Evolutionary conservation across 92 coral and sea anemone genomes (phyloP).

Genomic region (Pocillopora meandrina): DNA sequence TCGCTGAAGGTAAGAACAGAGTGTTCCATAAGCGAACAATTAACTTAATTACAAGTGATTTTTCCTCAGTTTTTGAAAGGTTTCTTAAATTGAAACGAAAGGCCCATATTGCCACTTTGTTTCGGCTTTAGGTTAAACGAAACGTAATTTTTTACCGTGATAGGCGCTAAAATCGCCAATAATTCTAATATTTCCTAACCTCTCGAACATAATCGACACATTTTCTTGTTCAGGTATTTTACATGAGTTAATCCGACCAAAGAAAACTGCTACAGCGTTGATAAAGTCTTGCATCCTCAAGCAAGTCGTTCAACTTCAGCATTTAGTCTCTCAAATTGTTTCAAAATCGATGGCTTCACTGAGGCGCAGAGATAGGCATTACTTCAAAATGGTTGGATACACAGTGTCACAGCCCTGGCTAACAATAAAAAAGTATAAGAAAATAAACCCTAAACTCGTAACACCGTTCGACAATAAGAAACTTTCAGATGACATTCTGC

Average conservation of each 20-base stretch:
- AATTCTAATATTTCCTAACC: too few relatives aligned
- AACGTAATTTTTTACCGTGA: too few relatives aligned
- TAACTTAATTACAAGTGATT: too few relatives aligned
- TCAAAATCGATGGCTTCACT: slow-evolving; percentile 1
- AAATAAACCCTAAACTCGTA: slow-evolving; percentile 19
- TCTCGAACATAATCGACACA: not conserved
- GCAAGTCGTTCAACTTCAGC: not conserved
- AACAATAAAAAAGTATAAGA: slow-evolving; percentile 51
- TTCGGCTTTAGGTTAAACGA: too few relatives aligned
- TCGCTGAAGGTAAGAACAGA: slow-evolving; percentile 70
- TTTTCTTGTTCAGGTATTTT: slow-evolving; percentile 19
- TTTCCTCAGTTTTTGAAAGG: too few relatives aligned
- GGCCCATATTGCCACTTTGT: too few relatives aligned
- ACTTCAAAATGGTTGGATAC: slow-evolving; percentile 61
- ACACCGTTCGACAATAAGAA: not conserved
- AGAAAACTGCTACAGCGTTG: not conserved
- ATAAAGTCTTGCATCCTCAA: slow-evolving; percentile 1
- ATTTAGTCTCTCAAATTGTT: not conserved
- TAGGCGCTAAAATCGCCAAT: too few relatives aligned
- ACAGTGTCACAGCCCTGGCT: slow-evolving; percentile 67
- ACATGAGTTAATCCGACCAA: not conserved
- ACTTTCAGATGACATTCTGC: slow-evolving; percentile 28
- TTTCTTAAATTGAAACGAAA: too few relatives aligned
- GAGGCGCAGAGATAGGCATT: slow-evolving; percentile 12
- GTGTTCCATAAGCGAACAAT: too few relatives aligned